phyloP scores from a whole-genome alignment of 2,888 invertebrate species.

The Caenorhabditis wallacei region DNA sequence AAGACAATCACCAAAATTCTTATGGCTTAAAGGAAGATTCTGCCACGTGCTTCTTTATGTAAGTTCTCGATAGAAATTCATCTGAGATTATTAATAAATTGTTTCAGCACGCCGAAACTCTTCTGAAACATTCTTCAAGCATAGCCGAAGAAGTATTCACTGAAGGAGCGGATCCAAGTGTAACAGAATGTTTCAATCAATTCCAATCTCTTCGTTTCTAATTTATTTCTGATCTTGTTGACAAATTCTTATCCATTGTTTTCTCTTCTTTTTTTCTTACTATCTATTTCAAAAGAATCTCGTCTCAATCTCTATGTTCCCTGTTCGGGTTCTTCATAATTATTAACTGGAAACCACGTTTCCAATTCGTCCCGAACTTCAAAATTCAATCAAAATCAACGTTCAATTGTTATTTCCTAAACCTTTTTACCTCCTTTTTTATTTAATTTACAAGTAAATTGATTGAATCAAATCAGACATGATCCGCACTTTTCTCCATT shows the following conservation, averaged over 20 bases:
- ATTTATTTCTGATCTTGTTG: neutral
- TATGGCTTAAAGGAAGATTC: constrained; percentile 94
- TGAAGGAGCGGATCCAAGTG: constrained; percentile 92
- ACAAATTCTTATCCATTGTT: neutral
- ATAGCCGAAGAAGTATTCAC: constrained; percentile 96
- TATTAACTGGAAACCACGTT: constrained; percentile 3
- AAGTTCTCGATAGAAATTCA: neutral
- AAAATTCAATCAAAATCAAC: neutral
- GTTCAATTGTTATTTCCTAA: constrained; percentile 6
- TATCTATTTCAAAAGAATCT: constrained; percentile 2
- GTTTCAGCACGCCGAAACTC: constrained; percentile 95
- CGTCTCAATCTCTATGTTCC: constrained; percentile 30
- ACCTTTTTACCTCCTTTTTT: constrained; percentile 10
- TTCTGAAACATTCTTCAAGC: constrained; percentile 96
- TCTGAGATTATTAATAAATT: neutral
- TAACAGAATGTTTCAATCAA: constrained; percentile 97
- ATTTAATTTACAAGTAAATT: constrained; percentile 6
- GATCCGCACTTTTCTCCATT: constrained; percentile 32
- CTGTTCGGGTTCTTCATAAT: constrained; percentile 39
- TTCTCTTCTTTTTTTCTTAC: neutral
- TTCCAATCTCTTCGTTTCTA: constrained; percentile 89
- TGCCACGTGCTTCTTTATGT: constrained; percentile 92
- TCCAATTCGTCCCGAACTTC: neutral
- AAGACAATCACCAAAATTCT: constrained; percentile 93
- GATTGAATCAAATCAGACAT: constrained; percentile 16